Percentiles rank a stretch among this genome's conserved stretches.
Conservation (phyloP, 2,113 vertebrate species). For the Hyaena hyaena region DNA sequence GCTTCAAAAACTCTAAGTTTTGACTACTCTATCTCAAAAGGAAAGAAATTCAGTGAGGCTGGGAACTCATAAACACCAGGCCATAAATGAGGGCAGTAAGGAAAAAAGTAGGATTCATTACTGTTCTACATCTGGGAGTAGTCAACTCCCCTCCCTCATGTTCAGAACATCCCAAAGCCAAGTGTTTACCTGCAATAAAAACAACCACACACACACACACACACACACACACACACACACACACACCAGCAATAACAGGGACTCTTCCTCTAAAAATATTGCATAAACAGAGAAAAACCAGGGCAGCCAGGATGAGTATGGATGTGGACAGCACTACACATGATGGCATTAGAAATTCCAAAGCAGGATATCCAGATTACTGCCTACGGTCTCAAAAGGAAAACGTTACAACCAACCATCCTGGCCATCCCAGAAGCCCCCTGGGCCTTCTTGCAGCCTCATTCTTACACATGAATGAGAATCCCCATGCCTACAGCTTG, state of each 20-base stretch:
- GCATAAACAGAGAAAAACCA: neutral
- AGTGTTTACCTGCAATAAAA: neutral
- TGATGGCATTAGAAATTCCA: neutral
- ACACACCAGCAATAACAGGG: neutral
- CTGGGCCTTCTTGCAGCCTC: neutral
- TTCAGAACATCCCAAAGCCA: neutral
- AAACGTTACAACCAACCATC: neutral
- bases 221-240: neutral
- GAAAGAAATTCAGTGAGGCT: neutral
- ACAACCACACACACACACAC: neutral
- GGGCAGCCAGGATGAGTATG: neutral
- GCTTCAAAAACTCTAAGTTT: conserved; percentile 32
- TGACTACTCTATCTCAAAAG: neutral
- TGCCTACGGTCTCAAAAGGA: neutral
- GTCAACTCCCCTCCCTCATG: neutral
- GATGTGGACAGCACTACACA: neutral
- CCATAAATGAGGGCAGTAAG: neutral
- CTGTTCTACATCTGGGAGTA: neutral
- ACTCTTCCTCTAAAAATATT: neutral
- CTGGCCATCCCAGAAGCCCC: neutral
- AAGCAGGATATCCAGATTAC: neutral
- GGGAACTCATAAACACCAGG: neutral
- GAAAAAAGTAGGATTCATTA: neutral
- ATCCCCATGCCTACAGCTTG: neutral
- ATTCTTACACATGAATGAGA: neutral